Base-by-base conservation (phyloP, 2,888 invertebrate genomes). In the Gonocerus acuteangulatus region DNA sequence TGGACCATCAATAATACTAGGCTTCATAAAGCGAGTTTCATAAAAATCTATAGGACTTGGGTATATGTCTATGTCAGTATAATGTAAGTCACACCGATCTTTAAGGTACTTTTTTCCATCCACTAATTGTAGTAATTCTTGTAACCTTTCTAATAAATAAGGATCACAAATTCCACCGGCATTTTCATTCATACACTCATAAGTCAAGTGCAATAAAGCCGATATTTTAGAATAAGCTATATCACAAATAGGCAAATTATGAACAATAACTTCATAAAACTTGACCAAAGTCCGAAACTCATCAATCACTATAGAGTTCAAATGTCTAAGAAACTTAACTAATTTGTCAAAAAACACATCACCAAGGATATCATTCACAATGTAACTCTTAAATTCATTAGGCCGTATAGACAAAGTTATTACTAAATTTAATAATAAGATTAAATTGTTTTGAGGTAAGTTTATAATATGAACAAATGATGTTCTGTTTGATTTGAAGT, bases 1-100 rank as follows among this genome's bases (percentile, higher is more conserved):
- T 0, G 78, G 75, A 15, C 86, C 87, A 47, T 79, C 72, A 1
- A 80, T 72, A 58, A 83, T 79, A 70, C 84, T 85, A 0, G 80
- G 78, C n/a, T 80, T 73, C 18, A 83, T 68, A 70, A 78, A 81
- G 0, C 76, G 73, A 9, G 32, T 64, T n/a, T 71, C 67, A 19
- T 78, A 69, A 67, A 78, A 59, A 66, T 78, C 78, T 13, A 73
- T 72, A 0, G 75, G 69, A 0, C 74, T 75, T 0, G 85, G 78
- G 69, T 81, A 77, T 60, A 85, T 78, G 57, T 77, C 82, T 80
- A 45, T 81, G 76, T 62, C 77, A 42, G 39, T 34, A 23, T 54
- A 54, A 39, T 42, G 36, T 13, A 19, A 54, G 19, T 16, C 9
- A 42, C 42, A 39, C 23, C 54, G 36, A 22, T 54, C 54, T 11